Percentiles rank a stretch among this genome's conserved stretches.
Evolutionary conservation across 2,797 vertebrate genomes (phyloP).

Genomic region (Clamator glandarius): DNA sequence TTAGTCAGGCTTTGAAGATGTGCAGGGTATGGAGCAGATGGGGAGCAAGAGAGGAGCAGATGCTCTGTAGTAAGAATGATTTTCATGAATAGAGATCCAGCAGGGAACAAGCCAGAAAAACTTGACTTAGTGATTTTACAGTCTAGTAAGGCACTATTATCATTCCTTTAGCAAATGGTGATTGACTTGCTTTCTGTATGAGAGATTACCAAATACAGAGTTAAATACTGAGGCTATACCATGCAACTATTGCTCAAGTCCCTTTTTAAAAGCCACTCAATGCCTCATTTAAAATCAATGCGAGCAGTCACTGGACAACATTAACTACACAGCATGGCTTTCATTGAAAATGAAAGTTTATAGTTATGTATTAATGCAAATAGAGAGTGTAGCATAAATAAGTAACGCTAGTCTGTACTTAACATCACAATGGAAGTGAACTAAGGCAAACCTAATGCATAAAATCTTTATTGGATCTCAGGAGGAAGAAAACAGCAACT

Average conservation of each 20-base stretch:
- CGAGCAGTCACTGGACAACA: constrained; percentile 30
- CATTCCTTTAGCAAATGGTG: not conserved
- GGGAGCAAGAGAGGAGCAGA: not conserved
- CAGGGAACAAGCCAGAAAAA: not conserved
- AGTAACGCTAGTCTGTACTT: constrained; percentile 30
- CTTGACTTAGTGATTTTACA: not conserved
- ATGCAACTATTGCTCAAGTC: not conserved
- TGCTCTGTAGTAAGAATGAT: not conserved
- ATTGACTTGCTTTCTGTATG: not conserved
- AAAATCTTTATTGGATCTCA: constrained; percentile 57
- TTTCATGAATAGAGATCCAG: not conserved
- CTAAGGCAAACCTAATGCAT: constrained; percentile 21
- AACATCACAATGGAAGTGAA: constrained; percentile 38
- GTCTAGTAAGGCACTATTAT: not conserved
- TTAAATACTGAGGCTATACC: constrained; percentile 43
- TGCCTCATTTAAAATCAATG: constrained; percentile 39
- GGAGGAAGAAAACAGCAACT: constrained; percentile 45
- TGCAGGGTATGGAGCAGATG: not conserved
- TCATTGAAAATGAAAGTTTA: constrained; percentile 67
- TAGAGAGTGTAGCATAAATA: constrained; percentile 50
- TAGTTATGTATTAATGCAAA: constrained; percentile 54
- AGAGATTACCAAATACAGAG: not conserved
- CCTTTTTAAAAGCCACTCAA: constrained; percentile 53
- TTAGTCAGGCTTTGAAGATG: not conserved
- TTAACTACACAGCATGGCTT: constrained; percentile 30